Conservation (phyloP, 2,888 invertebrate genomes). For the Eutolmus rufibarbis region DNA sequence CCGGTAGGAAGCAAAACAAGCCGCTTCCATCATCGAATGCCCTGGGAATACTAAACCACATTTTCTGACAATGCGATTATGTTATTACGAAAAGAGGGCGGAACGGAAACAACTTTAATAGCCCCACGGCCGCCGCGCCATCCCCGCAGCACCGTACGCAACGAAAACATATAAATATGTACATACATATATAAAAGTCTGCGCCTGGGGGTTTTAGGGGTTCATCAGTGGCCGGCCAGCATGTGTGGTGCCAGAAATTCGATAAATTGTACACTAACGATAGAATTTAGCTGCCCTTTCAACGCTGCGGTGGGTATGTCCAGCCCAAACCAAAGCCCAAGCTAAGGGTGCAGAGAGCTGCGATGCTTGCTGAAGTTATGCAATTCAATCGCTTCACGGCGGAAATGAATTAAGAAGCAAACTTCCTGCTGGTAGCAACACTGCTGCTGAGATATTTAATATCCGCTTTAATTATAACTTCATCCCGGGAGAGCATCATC, state of each 20-base stretch:
- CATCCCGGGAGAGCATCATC: neutral
- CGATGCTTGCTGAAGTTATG: neutral
- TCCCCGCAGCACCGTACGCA: neutral
- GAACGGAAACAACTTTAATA: constrained; percentile 26
- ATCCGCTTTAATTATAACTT: constrained; percentile 37
- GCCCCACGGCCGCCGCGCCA: neutral
- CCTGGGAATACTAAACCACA: neutral
- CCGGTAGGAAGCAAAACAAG: neutral
- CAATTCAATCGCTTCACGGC: neutral
- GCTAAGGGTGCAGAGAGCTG: too few relatives aligned
- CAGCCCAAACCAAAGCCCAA: neutral
- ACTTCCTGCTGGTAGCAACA: constrained; percentile 11
- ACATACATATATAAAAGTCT: neutral
- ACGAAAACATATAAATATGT: neutral
- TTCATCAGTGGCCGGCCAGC: neutral
- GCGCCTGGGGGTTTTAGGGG: neutral
- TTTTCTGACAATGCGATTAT: constrained; percentile 32
- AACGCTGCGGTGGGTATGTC: neutral
- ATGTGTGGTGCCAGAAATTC: neutral
- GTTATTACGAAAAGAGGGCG: constrained; percentile 11
- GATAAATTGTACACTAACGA: neutral
- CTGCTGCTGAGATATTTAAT: constrained; percentile 26
- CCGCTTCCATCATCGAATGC: constrained; percentile 5
- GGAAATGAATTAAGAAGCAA: constrained; percentile 33
- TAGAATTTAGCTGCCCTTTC: neutral